Percentiles rank a stretch among this genome's conserved stretches.
Conservation (phyloP, 2,113 vertebrate species). For the Triplophysa siluroides region DNA sequence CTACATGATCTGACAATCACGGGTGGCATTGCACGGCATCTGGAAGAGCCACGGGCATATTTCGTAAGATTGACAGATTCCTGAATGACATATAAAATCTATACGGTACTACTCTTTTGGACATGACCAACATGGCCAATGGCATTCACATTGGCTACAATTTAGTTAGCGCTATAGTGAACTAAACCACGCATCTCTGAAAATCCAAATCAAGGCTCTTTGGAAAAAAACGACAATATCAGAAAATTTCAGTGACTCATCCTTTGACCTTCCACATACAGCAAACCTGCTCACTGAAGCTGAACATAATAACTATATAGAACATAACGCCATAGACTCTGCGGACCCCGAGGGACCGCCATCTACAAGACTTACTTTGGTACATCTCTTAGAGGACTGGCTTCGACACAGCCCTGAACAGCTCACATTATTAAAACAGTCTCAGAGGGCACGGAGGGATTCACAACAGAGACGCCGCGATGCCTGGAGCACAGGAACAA, state of each 20-base stretch:
- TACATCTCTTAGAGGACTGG: background rate
- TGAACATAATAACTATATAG: conserved; percentile 3
- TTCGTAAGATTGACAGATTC: background rate
- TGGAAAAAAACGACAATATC: background rate
- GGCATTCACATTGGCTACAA: too few species aligned
- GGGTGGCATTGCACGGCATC: background rate
- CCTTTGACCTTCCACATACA: conserved; percentile 7
- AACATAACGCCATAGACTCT: background rate
- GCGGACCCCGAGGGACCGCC: background rate
- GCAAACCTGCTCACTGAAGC: background rate
- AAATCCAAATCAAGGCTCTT: background rate
- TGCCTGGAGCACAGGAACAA: conserved; percentile 4
- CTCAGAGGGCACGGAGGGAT: conserved; percentile 10
- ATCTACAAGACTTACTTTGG: conserved; percentile 15
- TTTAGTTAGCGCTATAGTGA: too few species aligned
- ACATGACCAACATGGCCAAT: too few species aligned
- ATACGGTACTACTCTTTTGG: background rate
- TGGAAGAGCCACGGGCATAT: background rate
- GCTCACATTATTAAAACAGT: conserved; percentile 18
- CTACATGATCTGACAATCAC: conserved; percentile 3
- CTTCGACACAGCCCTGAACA: background rate
- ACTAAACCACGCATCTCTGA: too few species aligned
- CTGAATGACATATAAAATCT: background rate
- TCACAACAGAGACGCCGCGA: conserved; percentile 10
- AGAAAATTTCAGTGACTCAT: background rate